Evolutionary conservation across 2,797 vertebrate genomes (phyloP).

Genomic region (Tolypeutes matacus): DNA sequence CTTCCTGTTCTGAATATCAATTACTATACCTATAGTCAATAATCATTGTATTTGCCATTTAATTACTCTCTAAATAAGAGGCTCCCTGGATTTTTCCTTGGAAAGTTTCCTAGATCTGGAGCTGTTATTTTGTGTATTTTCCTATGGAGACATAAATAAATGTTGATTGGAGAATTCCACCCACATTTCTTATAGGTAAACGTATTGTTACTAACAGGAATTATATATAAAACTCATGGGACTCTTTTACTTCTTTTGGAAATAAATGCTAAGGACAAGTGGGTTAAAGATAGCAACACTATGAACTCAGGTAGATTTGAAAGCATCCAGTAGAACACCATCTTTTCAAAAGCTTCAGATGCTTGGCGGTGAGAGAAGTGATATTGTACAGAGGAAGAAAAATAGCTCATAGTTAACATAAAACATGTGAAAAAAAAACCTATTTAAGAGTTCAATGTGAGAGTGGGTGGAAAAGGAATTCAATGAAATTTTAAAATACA

Average conservation of each 20-base stretch:
- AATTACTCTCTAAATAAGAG: constrained; percentile 13
- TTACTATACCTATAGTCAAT: background rate
- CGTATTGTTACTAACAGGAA: background rate
- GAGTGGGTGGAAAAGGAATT: background rate
- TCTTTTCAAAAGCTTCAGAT: background rate
- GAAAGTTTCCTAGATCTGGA: background rate
- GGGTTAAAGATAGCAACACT: background rate
- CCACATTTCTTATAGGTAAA: background rate
- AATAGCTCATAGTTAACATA: background rate
- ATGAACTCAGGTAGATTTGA: background rate
- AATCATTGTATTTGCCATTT: background rate
- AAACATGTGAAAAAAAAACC: background rate
- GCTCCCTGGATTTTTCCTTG: background rate
- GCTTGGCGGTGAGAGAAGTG: background rate
- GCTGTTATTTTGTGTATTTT: background rate
- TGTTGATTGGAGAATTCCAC: background rate
- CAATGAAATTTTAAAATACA: constrained; percentile 38
- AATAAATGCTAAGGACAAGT: constrained; percentile 38
- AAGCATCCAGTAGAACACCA: background rate
- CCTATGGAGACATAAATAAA: background rate
- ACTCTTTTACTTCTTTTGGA: background rate
- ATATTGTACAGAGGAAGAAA: constrained; percentile 29
- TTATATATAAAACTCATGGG: background rate
- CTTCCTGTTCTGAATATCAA: background rate
- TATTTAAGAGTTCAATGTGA: constrained; percentile 16